A percentile compares a stretch with the other conserved stretches of the same genome.
phyloP scores from a whole-genome alignment of 1,140 invertebrate genomes.

The Aphelinus certus region DNA sequence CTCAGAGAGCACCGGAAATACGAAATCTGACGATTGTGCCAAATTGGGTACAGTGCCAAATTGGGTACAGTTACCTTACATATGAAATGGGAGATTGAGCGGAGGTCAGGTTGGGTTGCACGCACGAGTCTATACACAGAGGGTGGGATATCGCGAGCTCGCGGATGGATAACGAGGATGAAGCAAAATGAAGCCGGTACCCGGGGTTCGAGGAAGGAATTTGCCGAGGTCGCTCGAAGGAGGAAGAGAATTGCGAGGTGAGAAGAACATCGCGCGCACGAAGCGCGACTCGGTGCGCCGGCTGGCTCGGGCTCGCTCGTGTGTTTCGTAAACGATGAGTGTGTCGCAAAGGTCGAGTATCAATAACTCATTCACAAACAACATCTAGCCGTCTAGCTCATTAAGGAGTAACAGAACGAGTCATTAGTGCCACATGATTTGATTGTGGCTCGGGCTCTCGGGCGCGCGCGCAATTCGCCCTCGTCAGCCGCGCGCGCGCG shows the following conservation, averaged over 20 bases:
- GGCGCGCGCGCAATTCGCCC: background rate
- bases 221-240: too few relatives aligned
- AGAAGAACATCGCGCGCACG: background rate
- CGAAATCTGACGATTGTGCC: too few relatives aligned
- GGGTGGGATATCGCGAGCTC: too few relatives aligned
- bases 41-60: too few relatives aligned
- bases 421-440: slow-evolving; percentile 31
- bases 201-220: too few relatives aligned
- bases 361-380: slow-evolving; percentile 32
- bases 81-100: too few relatives aligned
- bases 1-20: too few relatives aligned
- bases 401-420: slow-evolving; percentile 31
- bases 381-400: slow-evolving; percentile 29
- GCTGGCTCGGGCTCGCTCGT: background rate
- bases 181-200: too few relatives aligned
- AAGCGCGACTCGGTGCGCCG: background rate
- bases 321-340: slow-evolving; percentile 29
- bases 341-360: slow-evolving; percentile 30
- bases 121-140: too few relatives aligned
- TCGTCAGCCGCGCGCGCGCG: background rate
- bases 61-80: too few relatives aligned
- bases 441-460: background rate
- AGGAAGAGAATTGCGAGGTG: background rate
- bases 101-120: too few relatives aligned
- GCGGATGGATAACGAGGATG: too few relatives aligned